Conservation (phyloP, 2,113 vertebrate genomes). For the Brachirus orientalis region DNA sequence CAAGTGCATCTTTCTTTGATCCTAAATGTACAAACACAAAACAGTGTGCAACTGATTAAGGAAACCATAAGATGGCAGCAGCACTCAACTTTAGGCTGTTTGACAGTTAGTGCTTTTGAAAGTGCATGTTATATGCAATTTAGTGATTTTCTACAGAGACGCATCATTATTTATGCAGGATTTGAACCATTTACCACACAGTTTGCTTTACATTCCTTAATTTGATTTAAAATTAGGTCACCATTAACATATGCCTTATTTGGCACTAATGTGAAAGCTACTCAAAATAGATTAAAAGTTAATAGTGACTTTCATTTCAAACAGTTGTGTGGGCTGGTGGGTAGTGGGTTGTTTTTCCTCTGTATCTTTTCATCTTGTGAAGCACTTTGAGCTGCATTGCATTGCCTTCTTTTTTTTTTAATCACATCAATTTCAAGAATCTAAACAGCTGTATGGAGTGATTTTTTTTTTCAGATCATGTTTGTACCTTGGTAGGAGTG, state of each 20-base stretch:
- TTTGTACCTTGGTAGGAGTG: slow-evolving; percentile 86
- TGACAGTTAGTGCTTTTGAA: neutral
- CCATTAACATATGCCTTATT: neutral
- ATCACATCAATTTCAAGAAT: too few relatives aligned
- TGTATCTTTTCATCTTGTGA: too few relatives aligned
- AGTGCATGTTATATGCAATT: neutral
- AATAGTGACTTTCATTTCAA: too few relatives aligned
- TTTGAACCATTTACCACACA: neutral
- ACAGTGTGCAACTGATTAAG: too few relatives aligned
- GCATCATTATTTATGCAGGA: neutral
- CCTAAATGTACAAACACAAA: too few relatives aligned
- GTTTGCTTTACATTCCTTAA: too few relatives aligned
- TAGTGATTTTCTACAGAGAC: neutral
- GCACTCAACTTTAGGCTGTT: neutral
- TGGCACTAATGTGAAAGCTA: neutral
- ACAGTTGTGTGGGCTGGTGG: too few relatives aligned
- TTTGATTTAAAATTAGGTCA: neutral
- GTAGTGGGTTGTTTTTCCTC: too few relatives aligned
- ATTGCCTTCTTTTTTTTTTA: too few relatives aligned
- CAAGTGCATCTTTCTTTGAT: too few relatives aligned
- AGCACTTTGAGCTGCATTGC: too few relatives aligned
- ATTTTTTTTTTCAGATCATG: neutral
- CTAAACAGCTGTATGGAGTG: too few relatives aligned
- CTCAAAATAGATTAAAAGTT: neutral
- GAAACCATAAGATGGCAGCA: slow-evolving; percentile 54